Evolutionary conservation across 2,113 vertebrate species (phyloP).

Genomic region (Oryzias curvinotus): DNA sequence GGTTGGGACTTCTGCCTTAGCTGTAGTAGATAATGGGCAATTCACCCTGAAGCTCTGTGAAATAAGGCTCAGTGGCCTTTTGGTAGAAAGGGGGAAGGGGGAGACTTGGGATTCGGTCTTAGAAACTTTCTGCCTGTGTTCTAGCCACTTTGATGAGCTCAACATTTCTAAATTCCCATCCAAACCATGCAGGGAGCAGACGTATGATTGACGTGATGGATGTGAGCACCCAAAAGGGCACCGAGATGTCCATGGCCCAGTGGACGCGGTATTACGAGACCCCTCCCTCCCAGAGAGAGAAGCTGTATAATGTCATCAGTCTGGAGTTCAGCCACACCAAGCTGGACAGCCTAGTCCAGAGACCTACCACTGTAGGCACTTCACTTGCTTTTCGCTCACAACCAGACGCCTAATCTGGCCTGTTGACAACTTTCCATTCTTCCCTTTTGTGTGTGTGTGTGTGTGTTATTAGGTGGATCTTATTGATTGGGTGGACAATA

Average conservation of each 20-base stretch:
- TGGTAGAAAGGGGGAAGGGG: too few relatives aligned
- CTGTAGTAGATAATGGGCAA: too few relatives aligned
- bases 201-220: slow-evolving; percentile 98
- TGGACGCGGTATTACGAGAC: slow-evolving; percentile 97
- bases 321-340: slow-evolving; percentile 97
- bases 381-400: not conserved
- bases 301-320: slow-evolving; percentile 98
- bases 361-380: slow-evolving; percentile 67
- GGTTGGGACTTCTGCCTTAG: too few relatives aligned
- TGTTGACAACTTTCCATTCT: too few relatives aligned
- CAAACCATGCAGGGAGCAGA: slow-evolving; percentile 82
- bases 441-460: not conserved
- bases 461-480: slow-evolving; percentile 84
- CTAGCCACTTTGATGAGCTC: too few relatives aligned
- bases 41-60: too few relatives aligned
- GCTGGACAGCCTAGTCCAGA: slow-evolving; percentile 92
- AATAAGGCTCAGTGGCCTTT: too few relatives aligned
- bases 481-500: slow-evolving; percentile 98
- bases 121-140: too few relatives aligned
- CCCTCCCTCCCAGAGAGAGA: slow-evolving; percentile 86
- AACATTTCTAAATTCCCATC: too few relatives aligned
- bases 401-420: too few relatives aligned
- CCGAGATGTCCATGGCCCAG: slow-evolving; percentile 99
- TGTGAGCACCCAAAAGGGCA: slow-evolving; percentile 94
- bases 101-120: too few relatives aligned